Evolutionary conservation across 2,888 invertebrate species (phyloP).

Genomic region (Dromius quadrimaculatus): DNA sequence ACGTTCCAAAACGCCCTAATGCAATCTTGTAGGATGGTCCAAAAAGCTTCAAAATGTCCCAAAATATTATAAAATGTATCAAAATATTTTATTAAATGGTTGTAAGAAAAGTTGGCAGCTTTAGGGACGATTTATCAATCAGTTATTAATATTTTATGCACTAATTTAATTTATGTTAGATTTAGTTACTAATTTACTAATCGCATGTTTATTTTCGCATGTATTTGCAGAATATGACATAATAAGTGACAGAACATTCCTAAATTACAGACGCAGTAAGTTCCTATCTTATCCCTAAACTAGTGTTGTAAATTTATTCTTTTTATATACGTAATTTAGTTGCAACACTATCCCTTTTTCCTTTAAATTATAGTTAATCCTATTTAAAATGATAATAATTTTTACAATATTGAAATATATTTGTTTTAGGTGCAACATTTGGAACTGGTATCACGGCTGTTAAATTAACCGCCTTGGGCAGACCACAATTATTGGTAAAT

Average conservation of each 20-base stretch:
- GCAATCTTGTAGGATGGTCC: no score
- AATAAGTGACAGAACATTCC: constrained; percentile 15
- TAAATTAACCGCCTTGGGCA: constrained; percentile 96
- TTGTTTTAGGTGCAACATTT: constrained; percentile 91
- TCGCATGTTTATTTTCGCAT: constrained; percentile 41
- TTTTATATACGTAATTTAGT: background rate
- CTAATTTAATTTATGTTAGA: constrained; percentile 15
- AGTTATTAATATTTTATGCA: no score
- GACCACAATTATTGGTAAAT: constrained; percentile 95
- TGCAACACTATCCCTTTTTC: background rate
- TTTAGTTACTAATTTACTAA: constrained; percentile 32
- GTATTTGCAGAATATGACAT: constrained; percentile 37
- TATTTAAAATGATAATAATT: constrained; percentile 9
- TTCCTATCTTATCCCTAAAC: constrained; percentile 10
- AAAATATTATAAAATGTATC: no score
- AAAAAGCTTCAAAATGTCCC: no score
- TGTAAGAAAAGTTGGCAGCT: no score
- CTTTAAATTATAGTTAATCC: constrained; percentile 7
- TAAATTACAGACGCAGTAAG: constrained; percentile 30
- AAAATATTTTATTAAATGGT: no score
- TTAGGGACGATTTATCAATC: no score
- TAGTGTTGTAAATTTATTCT: constrained; percentile 42
- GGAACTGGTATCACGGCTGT: constrained; percentile 97
- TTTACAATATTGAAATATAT: background rate
- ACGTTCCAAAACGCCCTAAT: no score